Conservation (phyloP, 2,113 vertebrate species). For the Bufo gargarizans region DNA sequence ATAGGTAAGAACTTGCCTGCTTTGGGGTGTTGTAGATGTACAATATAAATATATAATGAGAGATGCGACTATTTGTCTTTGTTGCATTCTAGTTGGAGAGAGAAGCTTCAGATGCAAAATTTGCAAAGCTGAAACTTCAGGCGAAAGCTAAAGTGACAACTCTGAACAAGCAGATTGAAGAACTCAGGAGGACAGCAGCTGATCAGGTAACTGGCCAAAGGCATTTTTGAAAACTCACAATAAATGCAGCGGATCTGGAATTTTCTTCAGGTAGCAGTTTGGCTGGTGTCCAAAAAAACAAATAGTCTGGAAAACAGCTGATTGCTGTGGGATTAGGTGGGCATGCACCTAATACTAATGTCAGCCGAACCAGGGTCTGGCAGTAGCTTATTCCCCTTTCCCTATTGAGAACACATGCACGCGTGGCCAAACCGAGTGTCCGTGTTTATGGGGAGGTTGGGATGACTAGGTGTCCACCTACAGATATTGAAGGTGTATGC, state of each 20-base stretch:
- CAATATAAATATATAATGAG: not conserved
- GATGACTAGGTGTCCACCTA: too few relatives aligned
- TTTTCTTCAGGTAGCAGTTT: not conserved
- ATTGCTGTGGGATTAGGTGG: too few relatives aligned
- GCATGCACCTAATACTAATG: too few relatives aligned
- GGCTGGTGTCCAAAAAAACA: too few relatives aligned
- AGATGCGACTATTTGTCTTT: not conserved
- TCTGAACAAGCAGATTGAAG: slow-evolving; percentile 86
- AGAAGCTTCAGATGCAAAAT: slow-evolving; percentile 82
- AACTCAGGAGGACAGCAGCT: slow-evolving; percentile 76
- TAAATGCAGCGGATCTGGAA: not conserved
- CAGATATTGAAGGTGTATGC: too few relatives aligned
- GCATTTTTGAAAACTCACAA: not conserved
- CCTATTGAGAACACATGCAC: too few relatives aligned
- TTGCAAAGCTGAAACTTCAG: slow-evolving; percentile 91
- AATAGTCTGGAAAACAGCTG: not conserved
- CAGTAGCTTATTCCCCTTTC: too few relatives aligned
- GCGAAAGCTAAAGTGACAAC: slow-evolving; percentile 87
- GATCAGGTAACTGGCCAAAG: not conserved
- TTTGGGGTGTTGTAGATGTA: too few relatives aligned
- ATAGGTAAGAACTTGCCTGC: too few relatives aligned
- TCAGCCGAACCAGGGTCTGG: too few relatives aligned
- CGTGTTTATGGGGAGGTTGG: too few relatives aligned
- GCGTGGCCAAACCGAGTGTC: too few relatives aligned
- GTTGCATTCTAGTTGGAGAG: slow-evolving; percentile 78